Base-by-base conservation (phyloP, 2,888 invertebrate genomes). In the Acrobasis suavella region DNA sequence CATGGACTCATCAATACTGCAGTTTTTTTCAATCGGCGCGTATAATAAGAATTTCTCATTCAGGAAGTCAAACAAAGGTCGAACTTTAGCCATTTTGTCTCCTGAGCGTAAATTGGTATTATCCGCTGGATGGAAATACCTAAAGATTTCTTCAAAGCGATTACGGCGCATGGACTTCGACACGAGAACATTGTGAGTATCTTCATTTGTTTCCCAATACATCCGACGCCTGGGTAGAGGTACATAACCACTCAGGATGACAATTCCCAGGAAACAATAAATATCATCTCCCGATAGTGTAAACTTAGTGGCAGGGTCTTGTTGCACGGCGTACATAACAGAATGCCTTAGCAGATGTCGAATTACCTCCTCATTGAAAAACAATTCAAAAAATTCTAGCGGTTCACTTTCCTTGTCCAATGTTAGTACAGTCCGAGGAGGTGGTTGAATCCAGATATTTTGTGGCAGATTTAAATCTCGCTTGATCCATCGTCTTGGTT, bases 1-100 rank as follows among this genome's bases (percentile, higher is more conserved):
- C 81, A 83, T 81, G 12, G 73, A 66, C 62, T 81, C 77, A 66
- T 79, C 77, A 60, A 77, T 62, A 61, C 68, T 67, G 32, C 72
- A 69, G 42, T 67, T 51, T 69, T 64, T 63, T 58, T 62, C 62
- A 9, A 64, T 61, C 8, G 42, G 17, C 22, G 62, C 58, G 50
- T 58, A 64, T 22, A 46, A 14, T 7, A 64, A 16, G 15, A 64
- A 62, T 22, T 58, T 62, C 55, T 50, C 39, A 49, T 62, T 62
- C 22, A 64, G n/a, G 9, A 61, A 22, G 22, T 66, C 62, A 60
- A 74, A 72, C 17, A 75, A 56, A 22, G 74, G 76, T 14, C 71
- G 66, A n/a, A 76, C 16, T 65, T 75, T 79, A 72, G 51, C 64
- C 70, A 73, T 78, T 67, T 69, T 72, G 62, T 78, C 75, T 56